Base-by-base conservation (phyloP, 2,113 vertebrate genomes). In the Mungos mungo region DNA sequence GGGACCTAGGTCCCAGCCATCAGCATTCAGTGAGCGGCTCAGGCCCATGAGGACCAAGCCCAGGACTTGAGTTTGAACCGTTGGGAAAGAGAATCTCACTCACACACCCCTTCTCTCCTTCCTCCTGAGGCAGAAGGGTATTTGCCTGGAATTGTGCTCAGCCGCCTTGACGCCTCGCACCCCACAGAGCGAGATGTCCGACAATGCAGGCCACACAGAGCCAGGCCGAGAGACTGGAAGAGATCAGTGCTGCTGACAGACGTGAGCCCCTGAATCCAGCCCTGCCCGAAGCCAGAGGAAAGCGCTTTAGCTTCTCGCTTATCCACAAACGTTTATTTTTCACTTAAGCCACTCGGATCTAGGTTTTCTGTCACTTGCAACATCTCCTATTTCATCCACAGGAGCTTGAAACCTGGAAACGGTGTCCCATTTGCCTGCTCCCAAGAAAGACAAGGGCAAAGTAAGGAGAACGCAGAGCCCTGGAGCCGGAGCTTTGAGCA, bases 121-220 rank as follows among this genome's bases (percentile, higher is more conserved):
- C 60, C 29, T 68, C 33, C n/a, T 41, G 47, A 27, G 57, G 16
- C 1, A 3, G 7, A 8, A 72, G 54, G 77, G n/a, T 14, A 14
- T 10, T 3, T 27, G 45, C 13, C 66, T 1, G 23, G 47, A 25
- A 16, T 4, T 12, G 7, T 60, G 7, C 4, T 33, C 57, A 12
- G 80, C 57, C 41, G 12, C 13, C 15, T 29, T 0, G 31, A 7
- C 2, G 19, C 11, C 1, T 0, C 2, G 19, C 27, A 0, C 16
- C 16, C n/a, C 23, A 16, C 0, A 35, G 0, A 13, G 16, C 25
- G 8, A 54, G 15, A 14, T 11, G 52, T n/a, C 65, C 18, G 81
- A 79, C 29, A 27, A 45, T 3, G 33, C 0, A 4, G 13, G 33
- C 63, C 9, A 7, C 66, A 19, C 11, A 54, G 79, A 29, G 54